Evolutionary conservation across 2,888 invertebrate genomes (phyloP).

Genomic region (Schizaphis graminum): DNA sequence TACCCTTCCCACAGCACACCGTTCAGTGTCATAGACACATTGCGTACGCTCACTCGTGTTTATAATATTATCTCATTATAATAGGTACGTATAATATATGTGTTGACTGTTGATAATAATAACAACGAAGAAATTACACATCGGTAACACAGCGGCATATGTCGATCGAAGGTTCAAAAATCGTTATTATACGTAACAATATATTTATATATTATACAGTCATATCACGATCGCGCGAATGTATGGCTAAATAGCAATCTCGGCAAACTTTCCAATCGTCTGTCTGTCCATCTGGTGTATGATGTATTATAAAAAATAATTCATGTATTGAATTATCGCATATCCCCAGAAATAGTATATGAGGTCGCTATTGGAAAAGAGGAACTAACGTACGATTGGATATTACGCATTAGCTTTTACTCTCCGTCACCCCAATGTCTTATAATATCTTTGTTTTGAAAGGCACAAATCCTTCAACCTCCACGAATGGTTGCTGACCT

Average conservation of each 20-base stretch:
- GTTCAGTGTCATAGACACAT: slow-evolving; percentile 1
- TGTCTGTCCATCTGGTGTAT: neutral
- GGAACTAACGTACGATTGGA: neutral
- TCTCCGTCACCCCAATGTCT: neutral
- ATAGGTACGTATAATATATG: neutral
- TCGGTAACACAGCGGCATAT: neutral
- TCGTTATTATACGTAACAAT: neutral
- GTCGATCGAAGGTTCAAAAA: neutral
- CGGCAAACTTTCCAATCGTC: neutral
- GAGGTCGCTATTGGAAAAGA: neutral
- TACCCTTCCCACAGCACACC: neutral
- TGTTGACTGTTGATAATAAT: neutral
- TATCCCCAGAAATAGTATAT: neutral
- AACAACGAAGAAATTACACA: neutral
- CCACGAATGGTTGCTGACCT: neutral
- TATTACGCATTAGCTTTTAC: neutral
- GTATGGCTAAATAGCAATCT: neutral
- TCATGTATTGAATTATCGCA: neutral
- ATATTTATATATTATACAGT: neutral
- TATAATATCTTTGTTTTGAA: neutral
- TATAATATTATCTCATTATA: neutral
- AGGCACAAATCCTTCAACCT: neutral
- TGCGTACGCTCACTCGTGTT: neutral
- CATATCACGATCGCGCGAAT: neutral
- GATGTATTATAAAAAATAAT: neutral